phyloP scores from a whole-genome alignment of 2,113 vertebrate genomes.

The Myiozetetes cayanensis region DNA sequence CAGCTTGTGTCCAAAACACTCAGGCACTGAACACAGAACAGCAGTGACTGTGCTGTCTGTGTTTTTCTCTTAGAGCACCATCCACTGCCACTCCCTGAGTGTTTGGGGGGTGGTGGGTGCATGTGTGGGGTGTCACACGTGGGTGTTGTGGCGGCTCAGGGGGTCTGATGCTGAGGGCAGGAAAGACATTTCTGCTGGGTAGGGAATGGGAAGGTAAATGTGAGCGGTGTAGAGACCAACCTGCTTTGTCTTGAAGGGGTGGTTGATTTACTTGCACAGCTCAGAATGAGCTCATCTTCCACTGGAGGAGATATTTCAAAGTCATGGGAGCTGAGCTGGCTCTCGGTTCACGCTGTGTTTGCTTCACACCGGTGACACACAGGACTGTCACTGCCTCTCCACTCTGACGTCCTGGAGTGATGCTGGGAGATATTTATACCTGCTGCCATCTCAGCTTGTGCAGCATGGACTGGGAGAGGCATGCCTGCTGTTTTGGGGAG shows the following conservation, averaged over 20 bases:
- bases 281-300: neutral
- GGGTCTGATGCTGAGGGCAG: neutral
- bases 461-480: neutral
- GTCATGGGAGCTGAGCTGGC: neutral
- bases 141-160: neutral
- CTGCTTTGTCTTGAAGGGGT: neutral
- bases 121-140: rapidly evolving
- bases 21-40: neutral
- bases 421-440: neutral
- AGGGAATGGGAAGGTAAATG: neutral
- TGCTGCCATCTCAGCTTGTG: neutral
- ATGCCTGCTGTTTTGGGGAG: neutral
- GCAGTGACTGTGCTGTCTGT: neutral
- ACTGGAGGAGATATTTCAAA: neutral
- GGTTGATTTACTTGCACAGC: neutral
- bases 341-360: rapidly evolving
- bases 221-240: neutral
- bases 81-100: rapidly evolving
- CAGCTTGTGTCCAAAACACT: neutral
- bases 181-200: neutral
- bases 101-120: no score
- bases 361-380: neutral
- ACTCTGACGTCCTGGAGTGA: neutral
- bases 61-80: neutral
- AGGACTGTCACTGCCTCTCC: neutral